Evolutionary conservation across 2,113 vertebrate species (phyloP).

Genomic region (Platysteira castanea): DNA sequence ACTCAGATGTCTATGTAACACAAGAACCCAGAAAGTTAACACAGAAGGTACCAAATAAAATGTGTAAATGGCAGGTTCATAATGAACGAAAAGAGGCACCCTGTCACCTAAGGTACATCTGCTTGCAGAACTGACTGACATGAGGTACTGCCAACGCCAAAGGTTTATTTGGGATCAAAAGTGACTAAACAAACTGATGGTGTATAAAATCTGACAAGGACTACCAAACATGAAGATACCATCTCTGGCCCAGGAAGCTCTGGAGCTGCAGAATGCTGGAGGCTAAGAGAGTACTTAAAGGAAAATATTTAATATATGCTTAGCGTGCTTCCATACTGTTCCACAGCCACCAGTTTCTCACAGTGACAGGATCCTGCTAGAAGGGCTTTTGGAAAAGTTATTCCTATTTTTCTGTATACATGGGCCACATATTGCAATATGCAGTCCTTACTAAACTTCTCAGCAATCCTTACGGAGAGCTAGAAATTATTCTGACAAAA

Average conservation of each 20-base stretch:
- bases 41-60: not conserved
- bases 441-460: not conserved
- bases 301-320: not conserved
- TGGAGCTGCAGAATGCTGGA: not conserved
- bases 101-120: not conserved
- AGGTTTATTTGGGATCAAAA: not conserved
- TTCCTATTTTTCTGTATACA: not conserved
- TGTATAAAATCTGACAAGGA: not conserved
- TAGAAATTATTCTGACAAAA: not conserved
- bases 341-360: not conserved
- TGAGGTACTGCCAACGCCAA: not conserved
- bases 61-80: not conserved
- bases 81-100: not conserved
- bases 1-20: not conserved
- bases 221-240: not conserved
- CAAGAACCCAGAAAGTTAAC: not conserved
- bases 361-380: not conserved
- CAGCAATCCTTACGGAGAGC: not conserved
- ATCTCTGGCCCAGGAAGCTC: not conserved
- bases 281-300: not conserved
- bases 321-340: not conserved
- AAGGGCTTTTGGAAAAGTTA: not conserved
- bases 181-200: not conserved
- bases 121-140: not conserved
- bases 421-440: not conserved